Percentiles rank a stretch among this genome's conserved stretches.
Evolutionary conservation across 2,797 vertebrate species (phyloP).

Genomic region (Falco biarmicus): DNA sequence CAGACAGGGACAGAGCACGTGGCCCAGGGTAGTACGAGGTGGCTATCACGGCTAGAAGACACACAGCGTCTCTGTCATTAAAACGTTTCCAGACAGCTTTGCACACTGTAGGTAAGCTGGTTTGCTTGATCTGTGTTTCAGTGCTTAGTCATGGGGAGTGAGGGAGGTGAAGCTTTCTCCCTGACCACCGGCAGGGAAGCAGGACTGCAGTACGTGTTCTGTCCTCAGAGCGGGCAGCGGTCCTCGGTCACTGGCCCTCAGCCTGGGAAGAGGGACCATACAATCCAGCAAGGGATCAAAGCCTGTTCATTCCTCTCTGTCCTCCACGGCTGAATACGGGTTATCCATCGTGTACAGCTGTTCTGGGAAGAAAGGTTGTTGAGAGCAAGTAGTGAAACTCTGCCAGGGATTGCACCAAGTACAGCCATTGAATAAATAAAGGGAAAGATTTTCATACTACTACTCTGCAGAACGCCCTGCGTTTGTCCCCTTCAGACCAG

Average conservation of each 20-base stretch:
- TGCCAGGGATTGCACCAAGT: not conserved
- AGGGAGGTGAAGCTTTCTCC: not conserved
- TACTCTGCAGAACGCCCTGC: not conserved
- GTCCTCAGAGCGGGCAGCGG: not conserved
- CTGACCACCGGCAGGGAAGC: accelerated
- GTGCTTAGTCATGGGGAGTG: not conserved
- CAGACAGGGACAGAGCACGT: accelerated
- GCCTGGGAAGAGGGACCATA: not conserved
- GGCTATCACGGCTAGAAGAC: not conserved
- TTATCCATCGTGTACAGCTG: not conserved
- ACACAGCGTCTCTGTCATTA: not conserved
- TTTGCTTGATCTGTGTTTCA: not conserved
- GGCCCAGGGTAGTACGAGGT: not conserved
- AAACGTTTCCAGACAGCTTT: not conserved
- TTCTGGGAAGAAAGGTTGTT: not conserved
- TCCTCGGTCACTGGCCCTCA: not conserved
- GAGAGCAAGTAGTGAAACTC: not conserved
- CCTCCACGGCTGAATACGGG: accelerated
- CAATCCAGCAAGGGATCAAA: not conserved
- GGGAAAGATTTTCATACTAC: not conserved
- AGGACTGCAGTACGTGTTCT: not conserved
- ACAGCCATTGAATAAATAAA: not conserved
- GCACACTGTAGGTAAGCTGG: not conserved
- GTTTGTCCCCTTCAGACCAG: not conserved
- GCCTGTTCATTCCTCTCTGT: not conserved